A percentile compares a stretch with the other conserved stretches of the same genome.
Conservation (phyloP, 2,113 vertebrate species). For the Aepyceros melampus region DNA sequence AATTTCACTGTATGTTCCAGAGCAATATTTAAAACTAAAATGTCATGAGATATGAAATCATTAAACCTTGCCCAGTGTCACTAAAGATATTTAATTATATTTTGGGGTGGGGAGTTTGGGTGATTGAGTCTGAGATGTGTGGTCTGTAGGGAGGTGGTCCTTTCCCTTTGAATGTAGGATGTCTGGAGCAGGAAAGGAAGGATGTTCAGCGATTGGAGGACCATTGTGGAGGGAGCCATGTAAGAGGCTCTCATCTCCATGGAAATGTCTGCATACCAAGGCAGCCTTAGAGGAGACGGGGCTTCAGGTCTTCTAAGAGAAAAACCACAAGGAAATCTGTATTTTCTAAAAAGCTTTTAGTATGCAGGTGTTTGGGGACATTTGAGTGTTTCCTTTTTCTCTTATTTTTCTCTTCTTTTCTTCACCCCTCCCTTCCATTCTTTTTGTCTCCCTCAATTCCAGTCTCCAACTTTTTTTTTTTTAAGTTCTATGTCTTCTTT, state of each 20-base stretch:
- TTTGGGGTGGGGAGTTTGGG: not conserved
- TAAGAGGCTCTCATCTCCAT: not conserved
- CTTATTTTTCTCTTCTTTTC: not conserved
- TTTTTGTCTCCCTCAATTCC: not conserved
- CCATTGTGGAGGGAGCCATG: rapidly evolving
- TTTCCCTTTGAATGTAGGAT: not conserved
- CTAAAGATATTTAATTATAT: not conserved
- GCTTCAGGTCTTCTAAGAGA: not conserved
- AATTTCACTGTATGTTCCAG: not conserved
- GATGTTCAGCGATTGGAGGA: not conserved
- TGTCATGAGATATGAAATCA: not conserved
- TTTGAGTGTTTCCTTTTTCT: not conserved
- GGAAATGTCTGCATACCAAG: not conserved
- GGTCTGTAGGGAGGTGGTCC: not conserved
- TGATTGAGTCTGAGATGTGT: not conserved
- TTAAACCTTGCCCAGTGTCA: not conserved
- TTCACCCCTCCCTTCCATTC: not conserved
- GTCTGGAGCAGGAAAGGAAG: not conserved
- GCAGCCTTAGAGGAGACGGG: not conserved
- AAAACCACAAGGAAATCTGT: not conserved
- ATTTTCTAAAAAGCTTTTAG: not conserved
- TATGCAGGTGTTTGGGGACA: not conserved
- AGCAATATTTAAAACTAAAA: not conserved
- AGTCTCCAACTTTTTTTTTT: not conserved
- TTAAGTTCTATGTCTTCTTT: not conserved